A percentile compares a stretch with the other conserved stretches of the same genome.
Conservation (phyloP, 92 coral and sea anemone genomes). For the Epizoanthus scotinus region DNA sequence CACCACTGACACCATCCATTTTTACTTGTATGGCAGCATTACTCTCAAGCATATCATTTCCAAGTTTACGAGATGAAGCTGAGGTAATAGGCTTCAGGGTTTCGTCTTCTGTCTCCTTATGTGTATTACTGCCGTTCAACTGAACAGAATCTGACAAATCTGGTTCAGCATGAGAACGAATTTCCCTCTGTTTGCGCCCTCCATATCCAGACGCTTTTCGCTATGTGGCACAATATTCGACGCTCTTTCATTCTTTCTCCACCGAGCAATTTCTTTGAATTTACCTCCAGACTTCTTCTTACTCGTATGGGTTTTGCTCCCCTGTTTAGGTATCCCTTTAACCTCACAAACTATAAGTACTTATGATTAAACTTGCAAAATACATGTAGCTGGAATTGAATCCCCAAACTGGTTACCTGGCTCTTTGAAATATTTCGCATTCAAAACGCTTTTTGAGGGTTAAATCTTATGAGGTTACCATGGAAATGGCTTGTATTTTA, state of each 20-base stretch:
- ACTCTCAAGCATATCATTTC: background rate
- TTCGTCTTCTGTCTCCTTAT: background rate
- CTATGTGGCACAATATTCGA: slow-evolving; percentile 7
- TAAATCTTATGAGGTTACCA: slow-evolving; percentile 5
- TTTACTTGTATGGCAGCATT: too few relatives aligned
- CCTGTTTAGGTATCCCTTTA: slow-evolving; percentile 31
- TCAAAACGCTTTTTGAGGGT: background rate
- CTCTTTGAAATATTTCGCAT: background rate
- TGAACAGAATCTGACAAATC: slow-evolving; percentile 2
- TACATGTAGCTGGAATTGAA: background rate
- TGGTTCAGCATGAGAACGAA: background rate
- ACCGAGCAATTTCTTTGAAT: slow-evolving; percentile 6
- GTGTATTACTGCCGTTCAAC: background rate
- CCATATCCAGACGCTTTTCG: background rate
- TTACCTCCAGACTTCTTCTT: slow-evolving; percentile 18
- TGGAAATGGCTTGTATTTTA: slow-evolving; percentile 7
- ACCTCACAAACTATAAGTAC: slow-evolving; percentile 15
- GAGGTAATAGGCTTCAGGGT: background rate
- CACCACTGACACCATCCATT: background rate
- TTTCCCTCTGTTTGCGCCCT: background rate
- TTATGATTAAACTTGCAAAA: too few relatives aligned
- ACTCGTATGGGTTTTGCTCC: slow-evolving; percentile 15
- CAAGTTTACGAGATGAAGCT: slow-evolving; percentile 18
- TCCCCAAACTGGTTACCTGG: slow-evolving; percentile 27
- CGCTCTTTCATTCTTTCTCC: slow-evolving; percentile 6